These are phyloP conservation scores for Agrotis exclamationis DNA, from an alignment of 2,888 invertebrate species.

Conservation along the genomic window DNA sequence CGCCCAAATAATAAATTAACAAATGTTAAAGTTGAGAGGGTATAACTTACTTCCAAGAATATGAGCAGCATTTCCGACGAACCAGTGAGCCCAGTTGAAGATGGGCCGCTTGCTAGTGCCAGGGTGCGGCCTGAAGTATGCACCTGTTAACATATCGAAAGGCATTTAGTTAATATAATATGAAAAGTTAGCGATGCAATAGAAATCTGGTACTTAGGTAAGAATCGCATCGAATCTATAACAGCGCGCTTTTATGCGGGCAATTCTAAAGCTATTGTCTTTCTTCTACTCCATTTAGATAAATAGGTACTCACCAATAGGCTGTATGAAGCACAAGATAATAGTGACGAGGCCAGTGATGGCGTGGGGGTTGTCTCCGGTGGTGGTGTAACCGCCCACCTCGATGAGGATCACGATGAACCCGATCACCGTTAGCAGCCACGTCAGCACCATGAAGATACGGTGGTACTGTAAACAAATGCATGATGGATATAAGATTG, in stretches of 20 bases:
- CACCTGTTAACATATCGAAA: constrained; percentile 84
- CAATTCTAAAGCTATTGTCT: too few relatives aligned
- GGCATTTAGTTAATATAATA: too few relatives aligned
- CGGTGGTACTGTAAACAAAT: constrained; percentile 94
- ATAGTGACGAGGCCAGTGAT: constrained; percentile 95
- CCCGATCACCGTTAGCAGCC: constrained; percentile 94
- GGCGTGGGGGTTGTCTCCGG: constrained; percentile 95
- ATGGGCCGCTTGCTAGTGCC: constrained; percentile 94
- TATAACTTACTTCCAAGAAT: constrained; percentile 95
- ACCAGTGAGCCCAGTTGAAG: constrained; percentile 98
- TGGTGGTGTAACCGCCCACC: constrained; percentile 93
- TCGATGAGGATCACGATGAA: constrained; percentile 96
- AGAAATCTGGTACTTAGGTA: too few relatives aligned
- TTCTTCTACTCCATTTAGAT: too few relatives aligned
- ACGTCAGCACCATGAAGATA: constrained; percentile 95
- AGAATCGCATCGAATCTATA: too few relatives aligned
- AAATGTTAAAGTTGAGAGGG: background rate
- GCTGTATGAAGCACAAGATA: constrained; percentile 95
- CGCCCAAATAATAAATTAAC: background rate
- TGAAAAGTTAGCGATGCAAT: too few relatives aligned
- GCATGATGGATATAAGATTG: background rate
- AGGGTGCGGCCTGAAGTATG: constrained; percentile 96
- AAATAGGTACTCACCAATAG: constrained; percentile 91
- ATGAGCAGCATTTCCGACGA: constrained; percentile 96
- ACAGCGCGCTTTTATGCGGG: too few relatives aligned